Evolutionary conservation across 2,888 invertebrate species (phyloP), one percentile per base, ranked within the genome.

Genomic region (Bombyx huttoni): DNA sequence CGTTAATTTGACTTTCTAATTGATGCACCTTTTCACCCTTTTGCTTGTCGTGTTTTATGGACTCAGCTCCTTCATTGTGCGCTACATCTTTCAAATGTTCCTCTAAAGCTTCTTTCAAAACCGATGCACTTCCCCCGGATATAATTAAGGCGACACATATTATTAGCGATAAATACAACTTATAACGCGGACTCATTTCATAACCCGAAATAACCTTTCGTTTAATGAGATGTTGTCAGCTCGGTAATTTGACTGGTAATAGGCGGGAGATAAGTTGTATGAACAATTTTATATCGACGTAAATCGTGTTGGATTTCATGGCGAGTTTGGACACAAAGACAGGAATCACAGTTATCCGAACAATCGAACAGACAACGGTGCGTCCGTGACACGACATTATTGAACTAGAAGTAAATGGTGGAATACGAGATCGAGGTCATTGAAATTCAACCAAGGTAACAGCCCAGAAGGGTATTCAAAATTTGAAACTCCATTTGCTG

Each of bases 1-100:
- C 88, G 50, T 78, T 78, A 5, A 85, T 57, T 59, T 78, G 70
- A 50, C 69, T 88, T 56, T 87, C 84, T 52, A 84, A 74, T 58
- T 88, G 78, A 58, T 84, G 88, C 47, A 85, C 66, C 53, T 87
- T 89, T 61, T 89, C 87, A 1, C 80, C 89, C 56, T 81, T 86
- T 48, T 84, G 81, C 55, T 84, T 87, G 34, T 87, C 83, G 53
- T 81, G 78, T 60, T 82, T 83, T 52, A 84, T 58, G 0, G 81
- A 76, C 59, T 88, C 88, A 8, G 70, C 75, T 40, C 75, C 83
- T 62, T 89, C 81, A 50, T 82, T 75, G 49, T 84, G 83, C 3
- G 80, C 77, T 14, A 77, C 70, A 60, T 89, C 89, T 58, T 89
- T 89, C 1, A 85, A 63, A 58, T 89, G 88, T 61, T 89, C 88